These are phyloP conservation scores for Bagarius yarrelli DNA, from an alignment of 2,113 vertebrate species.

Conservation along the genomic window DNA sequence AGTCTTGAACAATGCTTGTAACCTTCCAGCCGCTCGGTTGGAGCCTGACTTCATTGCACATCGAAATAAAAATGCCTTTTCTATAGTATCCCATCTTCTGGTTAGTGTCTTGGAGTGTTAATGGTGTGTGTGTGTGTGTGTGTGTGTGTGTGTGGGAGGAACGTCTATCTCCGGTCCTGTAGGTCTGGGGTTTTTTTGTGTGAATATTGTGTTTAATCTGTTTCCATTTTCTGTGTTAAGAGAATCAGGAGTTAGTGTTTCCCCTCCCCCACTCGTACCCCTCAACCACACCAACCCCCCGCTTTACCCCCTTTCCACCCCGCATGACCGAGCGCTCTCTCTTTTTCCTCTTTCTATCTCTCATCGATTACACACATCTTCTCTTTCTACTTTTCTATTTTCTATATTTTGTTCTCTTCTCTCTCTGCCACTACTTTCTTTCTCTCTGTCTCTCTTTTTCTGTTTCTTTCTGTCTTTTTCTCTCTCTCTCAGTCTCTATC, in stretches of 20 bases:
- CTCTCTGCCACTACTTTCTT: no score
- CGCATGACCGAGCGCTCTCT: constrained; percentile 74
- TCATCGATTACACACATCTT: constrained; percentile 53
- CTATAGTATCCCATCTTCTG: neutral
- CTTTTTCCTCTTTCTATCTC: constrained; percentile 67
- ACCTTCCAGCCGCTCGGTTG: neutral
- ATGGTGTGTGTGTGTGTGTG: neutral
- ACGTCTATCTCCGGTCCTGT: no score
- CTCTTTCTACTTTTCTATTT: no score
- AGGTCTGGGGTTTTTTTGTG: neutral
- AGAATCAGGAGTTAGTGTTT: constrained; percentile 61
- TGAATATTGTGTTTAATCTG: constrained; percentile 47
- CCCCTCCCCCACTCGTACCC: constrained; percentile 64
- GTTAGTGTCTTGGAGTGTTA: neutral
- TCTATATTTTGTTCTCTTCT: no score
- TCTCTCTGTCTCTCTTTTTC: constrained; percentile 70
- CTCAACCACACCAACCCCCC: constrained; percentile 60
- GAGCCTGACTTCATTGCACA: neutral
- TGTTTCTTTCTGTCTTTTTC: no score
- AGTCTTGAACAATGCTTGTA: constrained; percentile 15
- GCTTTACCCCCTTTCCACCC: constrained; percentile 63
- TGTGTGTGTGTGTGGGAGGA: no score
- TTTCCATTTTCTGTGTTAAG: constrained; percentile 66
- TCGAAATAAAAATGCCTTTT: neutral
- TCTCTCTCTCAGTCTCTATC: constrained; percentile 60